Evolutionary conservation across 2,888 invertebrate genomes (phyloP).

Genomic region (Habrosyne pyritoides): DNA sequence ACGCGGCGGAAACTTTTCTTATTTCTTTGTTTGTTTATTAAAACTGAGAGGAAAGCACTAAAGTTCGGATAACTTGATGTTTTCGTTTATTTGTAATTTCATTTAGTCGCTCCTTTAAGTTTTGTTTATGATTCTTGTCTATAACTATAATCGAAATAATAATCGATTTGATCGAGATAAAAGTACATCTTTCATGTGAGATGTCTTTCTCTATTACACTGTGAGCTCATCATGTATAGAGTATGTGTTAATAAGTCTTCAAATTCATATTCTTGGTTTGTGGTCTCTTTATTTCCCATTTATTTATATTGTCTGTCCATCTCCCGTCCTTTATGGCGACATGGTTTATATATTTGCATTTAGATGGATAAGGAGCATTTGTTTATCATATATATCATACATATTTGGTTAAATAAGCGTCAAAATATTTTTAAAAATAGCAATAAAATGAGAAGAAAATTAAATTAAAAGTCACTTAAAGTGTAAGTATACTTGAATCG

Average conservation of each 20-base stretch:
- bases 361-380: slow-evolving; percentile 17
- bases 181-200: background rate
- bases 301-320: slow-evolving; percentile 33
- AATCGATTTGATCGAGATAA: slow-evolving; percentile 17
- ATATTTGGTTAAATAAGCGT: too few relatives aligned
- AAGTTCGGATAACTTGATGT: slow-evolving; percentile 62
- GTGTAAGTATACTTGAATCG: too few relatives aligned
- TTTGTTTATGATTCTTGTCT: slow-evolving; percentile 61
- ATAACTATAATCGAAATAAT: slow-evolving; percentile 36
- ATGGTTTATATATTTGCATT: slow-evolving; percentile 36
- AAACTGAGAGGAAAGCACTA: slow-evolving; percentile 61
- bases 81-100: slow-evolving; percentile 71
- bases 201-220: background rate
- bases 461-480: too few relatives aligned
- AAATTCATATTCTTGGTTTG: slow-evolving; percentile 12
- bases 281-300: slow-evolving; percentile 33
- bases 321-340: slow-evolving; percentile 27
- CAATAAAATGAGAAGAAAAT: too few relatives aligned
- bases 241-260: background rate
- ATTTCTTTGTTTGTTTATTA: slow-evolving; percentile 72
- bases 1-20: slow-evolving; percentile 56
- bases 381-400: too few relatives aligned
- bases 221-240: background rate
- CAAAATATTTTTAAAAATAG: too few relatives aligned
- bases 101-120: slow-evolving; percentile 58